phyloP scores from a whole-genome alignment of 1,140 invertebrate species.

The Drosophila equinoxialis region DNA sequence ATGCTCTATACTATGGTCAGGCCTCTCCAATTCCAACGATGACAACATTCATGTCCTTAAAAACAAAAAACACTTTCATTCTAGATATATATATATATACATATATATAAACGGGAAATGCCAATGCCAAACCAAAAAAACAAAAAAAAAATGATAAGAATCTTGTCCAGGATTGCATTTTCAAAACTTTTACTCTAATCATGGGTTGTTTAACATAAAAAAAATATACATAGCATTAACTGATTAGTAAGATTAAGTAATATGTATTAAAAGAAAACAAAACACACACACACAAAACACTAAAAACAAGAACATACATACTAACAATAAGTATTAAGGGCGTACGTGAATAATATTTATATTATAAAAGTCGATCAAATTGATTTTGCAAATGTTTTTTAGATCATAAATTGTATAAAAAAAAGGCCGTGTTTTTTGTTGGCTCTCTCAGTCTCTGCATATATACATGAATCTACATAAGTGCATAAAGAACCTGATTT shows the following conservation, averaged over 20 bases:
- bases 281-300: conserved; percentile 23
- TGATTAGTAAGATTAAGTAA: conserved; percentile 65
- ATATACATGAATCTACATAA: neutral
- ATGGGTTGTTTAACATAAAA: conserved; percentile 72
- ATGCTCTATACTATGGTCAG: conserved; percentile 23
- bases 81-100: conserved; percentile 17
- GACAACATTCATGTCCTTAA: conserved; percentile 50
- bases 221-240: conserved; percentile 71
- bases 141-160: conserved; percentile 27
- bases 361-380: conserved; percentile 27
- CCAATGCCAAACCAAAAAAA: conserved; percentile 46
- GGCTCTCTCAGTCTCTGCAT: conserved; percentile 25
- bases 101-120: conserved; percentile 46
- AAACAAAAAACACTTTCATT: conserved; percentile 26
- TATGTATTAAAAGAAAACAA: conserved; percentile 51
- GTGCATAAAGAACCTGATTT: neutral
- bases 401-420: conserved; percentile 39
- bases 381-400: conserved; percentile 56
- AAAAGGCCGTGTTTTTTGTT: conserved; percentile 71
- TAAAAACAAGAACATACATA: conserved; percentile 49
- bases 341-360: conserved; percentile 42
- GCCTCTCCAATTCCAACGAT: conserved; percentile 54
- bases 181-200: conserved; percentile 78
- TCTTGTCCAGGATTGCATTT: conserved; percentile 81
- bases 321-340: conserved; percentile 41